Conservation (phyloP, 2,113 vertebrate species). For the Scartelaos histophorus region DNA sequence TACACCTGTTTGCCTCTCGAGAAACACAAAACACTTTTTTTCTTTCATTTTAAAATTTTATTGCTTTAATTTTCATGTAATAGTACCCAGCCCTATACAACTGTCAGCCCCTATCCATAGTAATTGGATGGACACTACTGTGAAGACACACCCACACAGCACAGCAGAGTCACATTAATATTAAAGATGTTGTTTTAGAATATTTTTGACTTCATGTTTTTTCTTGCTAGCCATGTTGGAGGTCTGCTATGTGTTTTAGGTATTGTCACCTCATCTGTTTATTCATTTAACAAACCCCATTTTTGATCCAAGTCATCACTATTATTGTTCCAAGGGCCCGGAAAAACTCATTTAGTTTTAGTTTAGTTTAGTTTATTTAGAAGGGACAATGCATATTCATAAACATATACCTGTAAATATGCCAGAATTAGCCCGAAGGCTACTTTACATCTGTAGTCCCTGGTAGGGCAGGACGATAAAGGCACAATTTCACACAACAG, state of each 20-base stretch:
- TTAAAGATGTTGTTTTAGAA: background rate
- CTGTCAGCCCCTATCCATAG: background rate
- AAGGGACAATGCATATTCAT: too few species aligned
- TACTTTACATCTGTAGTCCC: too few species aligned
- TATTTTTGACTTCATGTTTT: background rate
- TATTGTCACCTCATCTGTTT: background rate
- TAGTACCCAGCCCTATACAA: background rate
- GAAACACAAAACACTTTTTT: slow-evolving; percentile 1
- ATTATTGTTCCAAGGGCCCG: too few species aligned
- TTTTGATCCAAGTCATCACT: background rate
- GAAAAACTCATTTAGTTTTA: too few species aligned
- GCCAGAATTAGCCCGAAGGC: too few species aligned
- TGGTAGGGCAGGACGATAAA: too few species aligned
- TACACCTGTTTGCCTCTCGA: slow-evolving; percentile 1
- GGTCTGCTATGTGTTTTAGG: background rate
- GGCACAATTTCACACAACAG: too few species aligned
- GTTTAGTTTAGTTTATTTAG: too few species aligned
- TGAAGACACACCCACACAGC: slow-evolving; percentile 2
- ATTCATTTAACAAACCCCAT: too few species aligned
- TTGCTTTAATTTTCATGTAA: background rate
- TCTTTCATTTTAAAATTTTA: background rate
- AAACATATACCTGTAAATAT: too few species aligned
- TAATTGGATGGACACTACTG: background rate
- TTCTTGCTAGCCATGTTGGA: slow-evolving; percentile 10
- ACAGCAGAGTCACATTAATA: slow-evolving; percentile 7